Evolutionary conservation across 2,888 invertebrate species (phyloP), one percentile per base, ranked within the genome.

Genomic region (Mongoloraphidia duomilia): DNA sequence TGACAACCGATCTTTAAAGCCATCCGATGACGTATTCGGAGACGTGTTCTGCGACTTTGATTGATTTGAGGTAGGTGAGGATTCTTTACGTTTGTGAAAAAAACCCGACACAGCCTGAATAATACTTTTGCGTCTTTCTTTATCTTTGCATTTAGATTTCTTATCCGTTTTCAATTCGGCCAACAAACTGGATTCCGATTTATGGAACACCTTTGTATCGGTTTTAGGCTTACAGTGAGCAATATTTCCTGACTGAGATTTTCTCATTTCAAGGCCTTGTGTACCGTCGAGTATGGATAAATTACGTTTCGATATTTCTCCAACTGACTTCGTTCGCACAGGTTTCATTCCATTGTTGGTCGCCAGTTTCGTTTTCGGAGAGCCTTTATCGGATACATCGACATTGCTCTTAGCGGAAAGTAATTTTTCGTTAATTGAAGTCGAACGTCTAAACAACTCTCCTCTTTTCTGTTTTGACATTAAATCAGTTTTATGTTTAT

Each of bases 81-180:
- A 71, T 62, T 77, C 80, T 60, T 78, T 76, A 58, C 82, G 80
- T 64, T 84, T 83, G 59, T 80, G 77, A 63, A 91, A 84, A 65
- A 90, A 84, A 64, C 82, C 87, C 13, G 87, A 83, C 53, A 91
- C 80, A 46, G 88, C 80, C 68, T 85, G 87, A 60, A 89, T 87
- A 47, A 90, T 80, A 66, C 88, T 87, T 60, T 82, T 86, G 52
- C 87, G 74, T 53, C 87, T 73, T 59, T 85, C 84, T 0, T 78
- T 73, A 62, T 81, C 81, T 60, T 80, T 81, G 26, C 72, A 68
- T 50, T 74, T 74, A 53, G 72, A 72, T 35, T 57, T 53, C 51
- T 67, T 69, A 6, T 65, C 65, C 9, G 60, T 59, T 26, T 58
- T 60, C 13, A 55, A 59, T 41, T 63, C 62, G 34, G 64, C 54